Percentiles rank a stretch among this genome's conserved stretches.
Evolutionary conservation across 35 echinoderm and acorn worm genomes (phyloP).

Genomic region (Stichopus chloronotus): DNA sequence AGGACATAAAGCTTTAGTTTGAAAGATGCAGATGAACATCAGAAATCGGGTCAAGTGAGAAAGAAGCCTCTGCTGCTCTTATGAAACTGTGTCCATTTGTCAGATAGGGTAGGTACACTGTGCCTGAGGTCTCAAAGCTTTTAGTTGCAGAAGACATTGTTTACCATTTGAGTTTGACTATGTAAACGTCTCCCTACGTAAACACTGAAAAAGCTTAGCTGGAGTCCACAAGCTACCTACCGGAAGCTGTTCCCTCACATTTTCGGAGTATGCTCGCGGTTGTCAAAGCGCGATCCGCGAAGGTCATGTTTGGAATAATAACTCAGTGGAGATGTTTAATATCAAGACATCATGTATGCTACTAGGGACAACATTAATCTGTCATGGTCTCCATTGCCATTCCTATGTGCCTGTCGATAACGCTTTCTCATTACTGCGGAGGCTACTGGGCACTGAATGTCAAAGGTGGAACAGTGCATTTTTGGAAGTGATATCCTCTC

Average conservation of each 20-base stretch:
- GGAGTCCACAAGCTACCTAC: no score
- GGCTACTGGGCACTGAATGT: not conserved
- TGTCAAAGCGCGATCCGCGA: not conserved
- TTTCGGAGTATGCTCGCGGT: no score
- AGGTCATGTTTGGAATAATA: not conserved
- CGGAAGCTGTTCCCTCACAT: no score
- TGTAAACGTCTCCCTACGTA: no score
- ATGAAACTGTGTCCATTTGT: not conserved
- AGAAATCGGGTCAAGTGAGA: not conserved
- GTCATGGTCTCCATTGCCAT: not conserved
- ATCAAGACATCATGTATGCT: no score
- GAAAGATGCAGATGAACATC: not conserved
- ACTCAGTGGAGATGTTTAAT: not conserved
- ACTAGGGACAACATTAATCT: not conserved
- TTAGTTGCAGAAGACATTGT: no score
- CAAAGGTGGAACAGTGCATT: not conserved
- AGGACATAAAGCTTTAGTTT: not conserved
- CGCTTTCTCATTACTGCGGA: not conserved
- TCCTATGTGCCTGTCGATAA: not conserved
- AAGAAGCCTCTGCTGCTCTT: not conserved
- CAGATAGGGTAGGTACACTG: not conserved
- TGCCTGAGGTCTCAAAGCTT: not conserved
- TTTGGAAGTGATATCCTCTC: not conserved
- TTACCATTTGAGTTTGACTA: no score
- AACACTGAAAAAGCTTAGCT: no score